Percentiles rank a stretch among this genome's conserved stretches.
Conservation (phyloP, 2,113 vertebrate genomes). For the Rhea americana region DNA sequence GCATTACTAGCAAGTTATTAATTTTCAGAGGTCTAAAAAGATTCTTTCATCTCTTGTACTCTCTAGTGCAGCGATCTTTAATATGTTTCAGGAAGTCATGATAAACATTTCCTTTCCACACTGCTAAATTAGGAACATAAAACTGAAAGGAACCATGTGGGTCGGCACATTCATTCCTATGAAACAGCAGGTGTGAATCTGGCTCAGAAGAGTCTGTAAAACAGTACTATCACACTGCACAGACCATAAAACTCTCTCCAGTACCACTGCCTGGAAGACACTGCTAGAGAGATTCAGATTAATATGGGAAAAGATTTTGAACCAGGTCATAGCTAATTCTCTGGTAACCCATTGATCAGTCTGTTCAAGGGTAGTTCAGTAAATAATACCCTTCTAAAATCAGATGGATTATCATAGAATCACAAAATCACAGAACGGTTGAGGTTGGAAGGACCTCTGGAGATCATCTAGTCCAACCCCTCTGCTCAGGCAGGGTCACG, state of each 20-base stretch:
- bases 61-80: neutral
- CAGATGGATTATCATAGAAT: neutral
- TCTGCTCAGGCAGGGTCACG: too few relatives aligned
- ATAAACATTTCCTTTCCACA: neutral
- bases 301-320: neutral
- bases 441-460: too few relatives aligned
- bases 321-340: neutral
- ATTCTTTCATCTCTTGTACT: rapidly evolving
- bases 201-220: neutral
- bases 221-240: rapidly evolving
- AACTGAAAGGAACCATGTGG: neutral
- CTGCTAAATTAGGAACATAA: neutral
- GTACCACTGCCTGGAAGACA: neutral
- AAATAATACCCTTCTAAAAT: neutral
- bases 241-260: rapidly evolving
- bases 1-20: neutral
- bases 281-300: neutral
- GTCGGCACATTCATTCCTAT: neutral
- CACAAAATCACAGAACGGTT: too few relatives aligned
- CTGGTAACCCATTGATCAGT: neutral
- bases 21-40: neutral
- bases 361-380: neutral
- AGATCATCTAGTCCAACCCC: too few relatives aligned
- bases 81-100: neutral
- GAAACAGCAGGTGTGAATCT: rapidly evolving